phyloP scores from a whole-genome alignment of 2,888 invertebrate genomes.

The Neoitamus cyanurus region DNA sequence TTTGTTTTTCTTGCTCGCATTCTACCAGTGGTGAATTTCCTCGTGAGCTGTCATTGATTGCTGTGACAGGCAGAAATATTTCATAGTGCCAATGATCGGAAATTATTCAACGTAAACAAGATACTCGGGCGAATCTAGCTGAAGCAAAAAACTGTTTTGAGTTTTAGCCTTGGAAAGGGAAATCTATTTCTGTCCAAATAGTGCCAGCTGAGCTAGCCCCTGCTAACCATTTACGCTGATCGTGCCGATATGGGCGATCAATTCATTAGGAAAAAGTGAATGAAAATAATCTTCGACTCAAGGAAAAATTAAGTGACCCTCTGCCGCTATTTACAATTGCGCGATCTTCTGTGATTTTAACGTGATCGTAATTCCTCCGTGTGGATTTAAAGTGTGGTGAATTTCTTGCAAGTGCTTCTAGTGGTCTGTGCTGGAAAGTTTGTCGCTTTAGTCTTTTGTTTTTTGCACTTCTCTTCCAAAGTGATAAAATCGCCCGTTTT shows the following conservation, averaged over 20 bases:
- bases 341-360: not conserved
- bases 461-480: not conserved
- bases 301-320: not conserved
- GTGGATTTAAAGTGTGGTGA: constrained; percentile 24
- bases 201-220: not conserved
- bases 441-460: constrained; percentile 21
- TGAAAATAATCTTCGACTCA: not conserved
- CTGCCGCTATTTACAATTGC: not conserved
- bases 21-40: constrained; percentile 26
- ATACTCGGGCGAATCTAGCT: not conserved
- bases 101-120: not conserved
- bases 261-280: too few species aligned
- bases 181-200: not conserved
- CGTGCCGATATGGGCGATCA: not conserved
- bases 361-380: not conserved
- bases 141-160: not conserved
- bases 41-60: not conserved
- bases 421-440: constrained; percentile 28
- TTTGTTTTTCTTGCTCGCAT: not conserved
- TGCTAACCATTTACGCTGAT: not conserved
- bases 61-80: not conserved
- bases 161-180: not conserved
- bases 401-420: not conserved
- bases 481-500: constrained; percentile 20
- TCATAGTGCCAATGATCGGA: not conserved